phyloP scores from a whole-genome alignment of 2,113 vertebrate species.

The Perognathus longimembris region DNA sequence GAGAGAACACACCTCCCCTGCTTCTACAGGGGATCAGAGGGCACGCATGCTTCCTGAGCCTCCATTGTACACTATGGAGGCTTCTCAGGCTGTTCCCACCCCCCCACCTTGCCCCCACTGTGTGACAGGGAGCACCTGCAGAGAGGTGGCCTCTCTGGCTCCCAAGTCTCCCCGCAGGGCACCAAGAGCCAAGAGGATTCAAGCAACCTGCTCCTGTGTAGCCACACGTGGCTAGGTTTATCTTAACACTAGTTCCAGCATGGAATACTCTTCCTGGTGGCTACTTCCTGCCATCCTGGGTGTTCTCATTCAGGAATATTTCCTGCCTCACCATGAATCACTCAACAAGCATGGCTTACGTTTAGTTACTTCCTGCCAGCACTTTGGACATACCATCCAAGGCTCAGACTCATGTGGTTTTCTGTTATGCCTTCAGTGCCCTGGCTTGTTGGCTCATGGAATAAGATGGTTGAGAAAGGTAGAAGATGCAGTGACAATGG shows the following conservation, averaged over 20 bases:
- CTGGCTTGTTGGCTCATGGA: neutral
- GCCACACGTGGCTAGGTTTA: neutral
- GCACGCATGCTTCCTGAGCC: too few relatives aligned
- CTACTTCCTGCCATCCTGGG: neutral
- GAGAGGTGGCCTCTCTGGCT: constrained; percentile 49
- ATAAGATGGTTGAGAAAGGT: neutral
- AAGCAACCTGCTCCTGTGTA: neutral
- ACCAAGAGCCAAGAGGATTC: neutral
- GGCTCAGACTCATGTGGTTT: neutral
- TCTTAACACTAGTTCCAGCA: neutral
- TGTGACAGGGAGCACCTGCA: neutral
- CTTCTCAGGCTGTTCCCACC: neutral
- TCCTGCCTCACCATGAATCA: neutral
- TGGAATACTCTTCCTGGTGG: neutral
- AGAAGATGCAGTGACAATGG: neutral
- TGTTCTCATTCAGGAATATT: neutral
- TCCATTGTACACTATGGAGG: too few relatives aligned
- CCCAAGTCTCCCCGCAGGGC: constrained; percentile 37
- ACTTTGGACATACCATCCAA: neutral
- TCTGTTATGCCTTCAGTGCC: neutral
- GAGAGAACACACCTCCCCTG: too few relatives aligned
- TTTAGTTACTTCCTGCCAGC: too few relatives aligned
- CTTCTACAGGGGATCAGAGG: too few relatives aligned
- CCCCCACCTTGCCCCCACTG: neutral
- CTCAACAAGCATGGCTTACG: neutral